A percentile compares a stretch with the other conserved stretches of the same genome.
Conservation (phyloP, 2,113 vertebrate genomes). For the Xenus cinereus region DNA sequence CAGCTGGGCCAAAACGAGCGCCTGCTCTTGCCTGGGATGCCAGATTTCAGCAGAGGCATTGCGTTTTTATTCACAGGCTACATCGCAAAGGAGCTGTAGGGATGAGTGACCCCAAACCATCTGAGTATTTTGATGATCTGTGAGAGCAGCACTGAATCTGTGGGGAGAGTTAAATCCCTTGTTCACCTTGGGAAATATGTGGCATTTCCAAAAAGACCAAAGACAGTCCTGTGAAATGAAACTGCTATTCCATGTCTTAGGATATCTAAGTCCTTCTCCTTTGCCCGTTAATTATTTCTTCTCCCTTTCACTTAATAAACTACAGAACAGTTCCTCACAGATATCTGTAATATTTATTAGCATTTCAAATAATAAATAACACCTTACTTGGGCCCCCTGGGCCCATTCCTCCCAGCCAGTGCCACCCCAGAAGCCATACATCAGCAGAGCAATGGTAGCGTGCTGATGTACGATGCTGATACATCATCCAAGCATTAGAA, state of each 20-base stretch:
- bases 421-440: neutral
- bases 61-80: neutral
- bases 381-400: neutral
- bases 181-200: neutral
- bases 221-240: neutral
- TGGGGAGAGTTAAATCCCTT: neutral
- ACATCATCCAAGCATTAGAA: neutral
- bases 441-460: neutral
- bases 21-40: neutral
- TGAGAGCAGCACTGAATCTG: neutral
- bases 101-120: neutral
- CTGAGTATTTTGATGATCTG: neutral
- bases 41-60: neutral
- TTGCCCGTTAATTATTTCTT: neutral
- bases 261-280: neutral
- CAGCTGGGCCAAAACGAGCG: fast-evolving
- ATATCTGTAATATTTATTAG: neutral
- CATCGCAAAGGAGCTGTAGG: neutral
- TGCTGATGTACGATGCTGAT: neutral
- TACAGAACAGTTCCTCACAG: neutral
- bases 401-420: neutral
- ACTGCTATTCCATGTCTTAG: neutral
- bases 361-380: neutral
- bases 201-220: neutral
- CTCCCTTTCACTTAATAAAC: neutral